Base-by-base conservation (phyloP, 2,113 vertebrate species). In the Halcyon malimbica region DNA sequence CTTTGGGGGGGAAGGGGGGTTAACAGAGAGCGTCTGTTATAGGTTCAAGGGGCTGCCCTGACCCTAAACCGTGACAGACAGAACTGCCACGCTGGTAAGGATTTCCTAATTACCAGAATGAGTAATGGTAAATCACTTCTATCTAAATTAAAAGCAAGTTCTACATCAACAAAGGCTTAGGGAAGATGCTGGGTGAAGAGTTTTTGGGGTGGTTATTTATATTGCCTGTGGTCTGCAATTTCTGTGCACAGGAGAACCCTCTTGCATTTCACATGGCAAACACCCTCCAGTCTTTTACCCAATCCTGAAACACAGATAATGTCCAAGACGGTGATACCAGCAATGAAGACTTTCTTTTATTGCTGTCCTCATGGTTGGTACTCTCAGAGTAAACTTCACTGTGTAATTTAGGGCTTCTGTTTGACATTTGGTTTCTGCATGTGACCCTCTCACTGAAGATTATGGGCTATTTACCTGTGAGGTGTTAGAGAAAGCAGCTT, bases 391-490 rank as follows among this genome's bases (percentile, higher is more conserved):
- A 76, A 91, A 79, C 82, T 78, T 87, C 39, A 28, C 35, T 93
- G 41, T 77, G 68, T 92, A 78, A 88, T 81, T 80, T 67, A 64
- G 60, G 79, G 68, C 88, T 92, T 93, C 64, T 77, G 37, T 94
- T 90, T 94, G 79, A 86, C 82, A 86, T 93, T 90, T 92, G 0
- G 0, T 83, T 88, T 89, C 83, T 73, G 4, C 11, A 4, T 62
- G 24, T 83, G 80, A 82, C 73, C 57, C 74, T 94, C 57, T 90
- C 46, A 16, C 24, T 83, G 82, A 90, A 89, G 85, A 71, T 75
- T 84, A 64, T 35, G 39, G 85, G 35, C 89, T 94, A 83, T 94
- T 90, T 95, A 93, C 94, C 81, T 95, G 83, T 79, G 80, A 92
- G 74, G 65, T 62, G 65, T 90, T 91, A 69, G 7, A 87, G 65